phyloP scores from a whole-genome alignment of 2,113 vertebrate genomes.

The Chunga burmeisteri region DNA sequence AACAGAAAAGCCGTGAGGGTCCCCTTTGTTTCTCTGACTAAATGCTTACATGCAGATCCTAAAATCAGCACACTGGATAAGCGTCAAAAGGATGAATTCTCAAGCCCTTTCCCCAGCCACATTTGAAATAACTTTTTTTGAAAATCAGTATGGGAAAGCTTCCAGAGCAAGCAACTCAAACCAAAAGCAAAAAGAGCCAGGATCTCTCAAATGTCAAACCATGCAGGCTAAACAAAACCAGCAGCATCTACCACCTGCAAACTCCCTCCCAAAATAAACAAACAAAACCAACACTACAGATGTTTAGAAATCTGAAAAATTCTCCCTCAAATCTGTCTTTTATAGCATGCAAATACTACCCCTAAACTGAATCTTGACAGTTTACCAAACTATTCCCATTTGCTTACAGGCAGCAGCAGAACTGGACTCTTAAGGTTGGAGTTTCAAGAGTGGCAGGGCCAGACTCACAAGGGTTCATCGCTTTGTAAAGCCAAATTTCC shows the following conservation, averaged over 20 bases:
- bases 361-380: background rate
- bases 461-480: background rate
- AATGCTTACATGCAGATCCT: background rate
- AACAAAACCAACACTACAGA: fast-evolving
- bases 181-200: background rate
- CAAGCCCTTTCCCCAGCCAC: background rate
- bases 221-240: slow-evolving; percentile 1
- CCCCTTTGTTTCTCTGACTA: background rate
- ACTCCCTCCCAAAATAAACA: background rate
- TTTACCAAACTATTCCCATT: background rate
- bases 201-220: slow-evolving; percentile 14
- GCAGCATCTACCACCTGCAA: slow-evolving; percentile 28
- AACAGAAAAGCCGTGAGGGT: background rate
- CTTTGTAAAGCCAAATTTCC: background rate
- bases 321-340: background rate
- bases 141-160: background rate
- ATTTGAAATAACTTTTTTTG: background rate
- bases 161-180: background rate
- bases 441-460: background rate
- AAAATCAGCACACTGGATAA: background rate
- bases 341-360: background rate
- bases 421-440: background rate
- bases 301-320: background rate
- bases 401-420: background rate
- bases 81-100: background rate